Conservation (phyloP, 2,113 vertebrate species). For the Hydropotes inermis region DNA sequence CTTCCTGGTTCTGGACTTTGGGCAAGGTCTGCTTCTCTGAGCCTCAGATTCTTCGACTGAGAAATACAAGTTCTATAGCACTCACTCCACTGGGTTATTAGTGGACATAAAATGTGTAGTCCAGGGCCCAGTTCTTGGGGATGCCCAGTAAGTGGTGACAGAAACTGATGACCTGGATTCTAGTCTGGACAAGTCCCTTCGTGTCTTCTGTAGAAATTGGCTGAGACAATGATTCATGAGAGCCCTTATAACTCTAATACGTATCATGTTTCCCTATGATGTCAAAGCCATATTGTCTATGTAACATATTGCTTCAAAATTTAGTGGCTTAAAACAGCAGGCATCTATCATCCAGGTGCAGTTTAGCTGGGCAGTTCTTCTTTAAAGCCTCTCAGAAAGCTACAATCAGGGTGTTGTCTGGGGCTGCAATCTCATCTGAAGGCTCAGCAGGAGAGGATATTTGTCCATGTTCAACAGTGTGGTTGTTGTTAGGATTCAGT, state of each 20-base stretch:
- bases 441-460: background rate
- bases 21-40: background rate
- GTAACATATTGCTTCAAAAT: background rate
- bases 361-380: background rate
- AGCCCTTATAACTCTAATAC: background rate
- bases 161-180: background rate
- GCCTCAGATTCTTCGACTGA: background rate
- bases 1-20: background rate
- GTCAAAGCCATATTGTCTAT: background rate
- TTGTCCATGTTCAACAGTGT: background rate
- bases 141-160: background rate
- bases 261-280: background rate
- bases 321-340: background rate
- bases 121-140: background rate
- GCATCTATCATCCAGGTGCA: background rate
- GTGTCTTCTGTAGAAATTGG: background rate
- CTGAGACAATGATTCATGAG: background rate
- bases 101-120: background rate
- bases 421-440: background rate
- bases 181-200: background rate
- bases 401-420: background rate
- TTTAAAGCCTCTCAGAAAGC: background rate
- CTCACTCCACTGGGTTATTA: background rate
- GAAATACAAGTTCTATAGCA: background rate
- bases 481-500: background rate